Base-by-base conservation (phyloP, 1,140 invertebrate genomes). In the Idris sp. region DNA sequence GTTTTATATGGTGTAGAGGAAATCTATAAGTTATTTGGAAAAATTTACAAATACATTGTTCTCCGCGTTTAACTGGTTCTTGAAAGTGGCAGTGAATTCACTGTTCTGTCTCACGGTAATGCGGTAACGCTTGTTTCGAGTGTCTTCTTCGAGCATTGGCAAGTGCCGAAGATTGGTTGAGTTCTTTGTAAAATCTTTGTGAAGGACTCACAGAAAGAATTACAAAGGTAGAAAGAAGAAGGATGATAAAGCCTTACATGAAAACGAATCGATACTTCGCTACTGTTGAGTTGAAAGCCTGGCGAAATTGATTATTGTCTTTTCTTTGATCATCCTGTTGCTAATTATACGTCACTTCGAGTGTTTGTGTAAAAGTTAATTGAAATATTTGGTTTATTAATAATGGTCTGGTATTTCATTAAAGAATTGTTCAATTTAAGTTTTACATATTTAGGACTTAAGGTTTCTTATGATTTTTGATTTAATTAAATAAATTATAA, bases 121-220 rank as follows among this genome's bases (percentile, higher is more conserved):
- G 65, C 35, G 71, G 69, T 68, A 78, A 79, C 74, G 76, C 79
- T 71, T 73, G 65, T 76, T 80, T 79, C 65, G 64, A 77, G 69
- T 76, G 58, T 75, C 72, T 48, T 25, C 5, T 40, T 49, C 9
- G 41, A 10, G 33, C 49, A 61, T 61, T 26, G 67, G 28, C 40
- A 71, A 54, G 56, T 54, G 41, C 22, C 41, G 33, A 71, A 53
- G 67, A 54, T 61, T 61, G 48, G 67, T 61, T 28, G 48, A 31
- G 16, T 46, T 43, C 53, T 69, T 44, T 15, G 31, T 35, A 16
- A 14, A 26, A 31, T 43, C 53, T 69, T 44, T 15, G 31, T 35
- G 22, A 14, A 26, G 38, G 38, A 22, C 16, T 14, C 11, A n/a
- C 15, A 30, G 40, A 65, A 51, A 31, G 53, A 58, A 68, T 54